A percentile compares a stretch with the other conserved stretches of the same genome.
These are phyloP conservation scores for Cricetomys ansorgei DNA, from an alignment of 2,113 vertebrate genomes.

Conservation along the genomic window DNA sequence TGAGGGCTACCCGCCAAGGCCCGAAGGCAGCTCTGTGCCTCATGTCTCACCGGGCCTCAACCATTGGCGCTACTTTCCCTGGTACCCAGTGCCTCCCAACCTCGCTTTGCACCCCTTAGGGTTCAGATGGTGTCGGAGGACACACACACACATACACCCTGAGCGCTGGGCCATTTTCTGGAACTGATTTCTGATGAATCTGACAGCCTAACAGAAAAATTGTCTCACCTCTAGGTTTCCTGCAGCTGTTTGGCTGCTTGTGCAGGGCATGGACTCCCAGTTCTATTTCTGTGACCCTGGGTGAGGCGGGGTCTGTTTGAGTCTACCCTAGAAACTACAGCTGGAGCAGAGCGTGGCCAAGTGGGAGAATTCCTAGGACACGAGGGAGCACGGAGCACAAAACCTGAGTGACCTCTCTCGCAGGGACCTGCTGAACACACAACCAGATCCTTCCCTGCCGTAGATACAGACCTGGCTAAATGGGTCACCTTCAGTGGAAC, in stretches of 20 bases:
- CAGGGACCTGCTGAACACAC: not conserved
- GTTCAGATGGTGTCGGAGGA: not conserved
- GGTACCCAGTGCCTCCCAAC: not conserved
- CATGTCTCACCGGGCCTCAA: constrained; percentile 6
- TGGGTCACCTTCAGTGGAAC: not conserved
- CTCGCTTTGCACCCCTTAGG: not conserved
- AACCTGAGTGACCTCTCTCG: not conserved
- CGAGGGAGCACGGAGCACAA: not conserved
- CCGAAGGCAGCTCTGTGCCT: constrained; percentile 55
- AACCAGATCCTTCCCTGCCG: not conserved
- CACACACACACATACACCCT: not conserved
- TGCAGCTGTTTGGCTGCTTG: constrained; percentile 53
- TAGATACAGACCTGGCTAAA: not conserved
- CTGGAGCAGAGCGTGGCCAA: not conserved
- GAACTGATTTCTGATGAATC: not conserved
- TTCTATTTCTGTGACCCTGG: constrained; percentile 65
- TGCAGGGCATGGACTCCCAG: constrained; percentile 9
- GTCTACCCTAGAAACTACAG: constrained; percentile 62
- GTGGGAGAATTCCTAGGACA: not conserved
- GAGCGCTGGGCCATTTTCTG: not conserved
- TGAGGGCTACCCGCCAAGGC: constrained; percentile 81
- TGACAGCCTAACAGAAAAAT: not conserved
- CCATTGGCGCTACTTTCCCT: not conserved
- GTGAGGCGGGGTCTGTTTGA: constrained; percentile 59
- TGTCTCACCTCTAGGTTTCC: not conserved